phyloP scores from a whole-genome alignment of 2,888 invertebrate species.

The Neoitamus cyanurus region DNA sequence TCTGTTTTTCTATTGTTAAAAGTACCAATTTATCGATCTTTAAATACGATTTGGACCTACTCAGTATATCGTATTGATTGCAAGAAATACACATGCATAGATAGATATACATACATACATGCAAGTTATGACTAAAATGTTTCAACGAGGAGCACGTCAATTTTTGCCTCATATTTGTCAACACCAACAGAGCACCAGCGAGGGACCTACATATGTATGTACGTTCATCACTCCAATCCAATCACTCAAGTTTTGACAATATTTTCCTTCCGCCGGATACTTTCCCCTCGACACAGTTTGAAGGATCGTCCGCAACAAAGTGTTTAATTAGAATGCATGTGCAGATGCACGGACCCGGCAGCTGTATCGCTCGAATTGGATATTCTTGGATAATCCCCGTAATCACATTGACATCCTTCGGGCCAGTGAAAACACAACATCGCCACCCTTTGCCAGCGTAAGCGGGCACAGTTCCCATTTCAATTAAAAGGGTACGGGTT shows the following conservation, averaged over 20 bases:
- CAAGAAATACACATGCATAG: too few species aligned
- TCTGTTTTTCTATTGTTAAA: too few species aligned
- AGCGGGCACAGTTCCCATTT: not conserved
- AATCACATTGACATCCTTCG: slow-evolving; percentile 24
- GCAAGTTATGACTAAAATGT: too few species aligned
- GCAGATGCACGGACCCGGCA: slow-evolving; percentile 24
- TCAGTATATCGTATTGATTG: too few species aligned
- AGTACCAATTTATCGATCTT: too few species aligned
- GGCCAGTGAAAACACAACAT: not conserved
- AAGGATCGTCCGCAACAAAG: not conserved
- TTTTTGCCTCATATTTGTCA: too few species aligned
- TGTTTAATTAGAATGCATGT: slow-evolving; percentile 5
- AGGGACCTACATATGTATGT: too few species aligned
- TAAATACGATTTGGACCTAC: too few species aligned
- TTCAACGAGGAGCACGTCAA: too few species aligned
- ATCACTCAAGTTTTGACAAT: not conserved
- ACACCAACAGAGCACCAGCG: too few species aligned
- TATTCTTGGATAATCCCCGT: slow-evolving; percentile 29
- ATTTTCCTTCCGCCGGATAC: not conserved
- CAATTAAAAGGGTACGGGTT: slow-evolving; percentile 22
- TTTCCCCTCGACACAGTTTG: not conserved
- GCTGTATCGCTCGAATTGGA: slow-evolving; percentile 1
- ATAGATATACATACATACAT: too few species aligned
- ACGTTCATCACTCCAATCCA: not conserved
- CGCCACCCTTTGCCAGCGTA: not conserved